Conservation (phyloP, 1,140 invertebrate genomes). For the Drosophila parvula region DNA sequence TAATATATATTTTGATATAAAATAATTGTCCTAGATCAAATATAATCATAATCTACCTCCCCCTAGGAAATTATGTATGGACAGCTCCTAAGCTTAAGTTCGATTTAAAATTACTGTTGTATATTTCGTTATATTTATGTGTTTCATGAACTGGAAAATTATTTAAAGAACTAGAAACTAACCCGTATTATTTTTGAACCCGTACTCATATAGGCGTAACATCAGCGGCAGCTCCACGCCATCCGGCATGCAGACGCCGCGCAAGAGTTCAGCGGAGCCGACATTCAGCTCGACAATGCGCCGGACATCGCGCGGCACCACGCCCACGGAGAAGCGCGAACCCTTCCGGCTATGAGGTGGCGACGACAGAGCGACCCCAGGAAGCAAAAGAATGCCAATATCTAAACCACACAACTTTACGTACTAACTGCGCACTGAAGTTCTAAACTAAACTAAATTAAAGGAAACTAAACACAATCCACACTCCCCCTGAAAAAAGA, state of each 20-base stretch:
- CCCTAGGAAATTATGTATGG: too few relatives aligned
- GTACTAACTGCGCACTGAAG: constrained; percentile 77
- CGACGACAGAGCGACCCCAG: not conserved
- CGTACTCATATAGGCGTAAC: constrained; percentile 64
- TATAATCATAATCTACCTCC: too few relatives aligned
- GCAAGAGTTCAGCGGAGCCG: constrained; percentile 81
- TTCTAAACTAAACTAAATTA: constrained; percentile 59
- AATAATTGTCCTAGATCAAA: too few relatives aligned
- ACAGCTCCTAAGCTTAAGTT: constrained; percentile 25
- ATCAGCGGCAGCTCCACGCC: constrained; percentile 82
- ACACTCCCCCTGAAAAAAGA: constrained; percentile 11
- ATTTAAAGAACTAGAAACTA: not conserved
- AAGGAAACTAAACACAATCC: not conserved
- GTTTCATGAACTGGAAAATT: constrained; percentile 7
- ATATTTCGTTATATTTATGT: constrained; percentile 25
- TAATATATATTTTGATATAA: too few relatives aligned
- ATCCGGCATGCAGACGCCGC: constrained; percentile 83
- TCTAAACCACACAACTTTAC: constrained; percentile 45
- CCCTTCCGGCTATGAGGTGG: constrained; percentile 87
- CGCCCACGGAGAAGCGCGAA: constrained; percentile 86
- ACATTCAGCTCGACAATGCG: constrained; percentile 77
- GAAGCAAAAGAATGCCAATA: constrained; percentile 63
- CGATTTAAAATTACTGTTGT: constrained; percentile 11
- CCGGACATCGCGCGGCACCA: constrained; percentile 85
- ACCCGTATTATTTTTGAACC: not conserved